phyloP scores from a whole-genome alignment of 2,797 vertebrate genomes.

The Coracias cyanogaster region DNA sequence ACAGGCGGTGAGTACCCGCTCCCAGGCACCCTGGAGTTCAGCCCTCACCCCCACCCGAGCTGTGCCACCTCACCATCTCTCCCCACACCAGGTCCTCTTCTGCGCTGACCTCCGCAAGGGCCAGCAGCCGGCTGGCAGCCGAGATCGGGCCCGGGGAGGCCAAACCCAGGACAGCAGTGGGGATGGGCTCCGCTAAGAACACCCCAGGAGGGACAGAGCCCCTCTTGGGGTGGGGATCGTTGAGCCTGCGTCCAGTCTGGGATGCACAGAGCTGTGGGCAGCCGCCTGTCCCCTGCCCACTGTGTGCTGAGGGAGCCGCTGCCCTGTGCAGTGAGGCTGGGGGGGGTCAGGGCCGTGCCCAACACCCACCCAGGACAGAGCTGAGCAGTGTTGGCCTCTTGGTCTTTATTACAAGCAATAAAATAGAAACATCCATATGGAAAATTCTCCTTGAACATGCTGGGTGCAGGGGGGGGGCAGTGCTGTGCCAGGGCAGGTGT shows the following conservation, averaged over 20 bases:
- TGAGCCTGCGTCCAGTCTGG: neutral
- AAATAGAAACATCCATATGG: constrained; percentile 83
- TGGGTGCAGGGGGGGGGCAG: neutral
- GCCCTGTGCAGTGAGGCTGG: neutral
- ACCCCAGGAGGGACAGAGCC: neutral
- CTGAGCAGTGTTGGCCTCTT: constrained; percentile 52
- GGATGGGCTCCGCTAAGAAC: neutral
- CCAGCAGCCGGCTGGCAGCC: constrained; percentile 72
- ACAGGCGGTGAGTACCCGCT: constrained; percentile 80
- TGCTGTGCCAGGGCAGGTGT: neutral
- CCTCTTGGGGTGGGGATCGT: too few relatives aligned
- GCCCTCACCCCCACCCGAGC: rapidly evolving
- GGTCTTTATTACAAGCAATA: constrained; percentile 87
- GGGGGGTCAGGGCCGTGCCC: neutral
- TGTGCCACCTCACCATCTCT: neutral
- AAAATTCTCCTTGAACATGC: constrained; percentile 83
- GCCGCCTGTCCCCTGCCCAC: neutral
- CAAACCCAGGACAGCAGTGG: neutral
- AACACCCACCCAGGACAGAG: neutral
- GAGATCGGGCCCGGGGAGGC: neutral
- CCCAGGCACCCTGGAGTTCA: rapidly evolving
- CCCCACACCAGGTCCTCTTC: constrained; percentile 88
- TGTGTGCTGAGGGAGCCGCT: neutral
- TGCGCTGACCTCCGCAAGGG: constrained; percentile 90
- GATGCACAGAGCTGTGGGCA: neutral